Conservation (phyloP, 1,140 invertebrate species). For the Drosophila rhopaloa region DNA sequence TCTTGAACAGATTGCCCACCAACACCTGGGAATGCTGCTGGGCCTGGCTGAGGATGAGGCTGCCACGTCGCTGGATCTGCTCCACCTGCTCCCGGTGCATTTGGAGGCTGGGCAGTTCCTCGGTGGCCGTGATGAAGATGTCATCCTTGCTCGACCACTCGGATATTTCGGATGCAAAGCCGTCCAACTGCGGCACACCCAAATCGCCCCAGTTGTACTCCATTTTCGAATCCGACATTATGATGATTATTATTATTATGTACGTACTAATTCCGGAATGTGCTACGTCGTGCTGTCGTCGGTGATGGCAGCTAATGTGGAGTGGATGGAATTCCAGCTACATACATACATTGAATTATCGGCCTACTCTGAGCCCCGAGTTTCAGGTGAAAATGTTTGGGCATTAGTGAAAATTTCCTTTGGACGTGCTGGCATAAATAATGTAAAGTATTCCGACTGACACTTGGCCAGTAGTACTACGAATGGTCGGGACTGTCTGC, state of each 20-base stretch:
- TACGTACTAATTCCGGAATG: slow-evolving; percentile 7
- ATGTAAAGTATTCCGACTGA: slow-evolving; percentile 32
- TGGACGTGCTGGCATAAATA: slow-evolving; percentile 22
- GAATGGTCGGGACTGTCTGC: slow-evolving; percentile 1
- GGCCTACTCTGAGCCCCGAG: slow-evolving; percentile 33
- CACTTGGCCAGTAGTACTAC: slow-evolving; percentile 15
- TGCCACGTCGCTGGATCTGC: slow-evolving; percentile 10
- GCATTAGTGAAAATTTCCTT: slow-evolving; percentile 48
- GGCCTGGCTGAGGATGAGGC: slow-evolving; percentile 3
- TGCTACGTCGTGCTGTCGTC: neutral
- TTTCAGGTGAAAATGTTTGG: neutral
- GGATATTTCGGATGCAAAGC: neutral
- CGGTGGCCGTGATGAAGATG: neutral
- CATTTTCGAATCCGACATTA: slow-evolving; percentile 26
- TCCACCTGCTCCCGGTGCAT: neutral
- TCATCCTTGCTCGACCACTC: neutral
- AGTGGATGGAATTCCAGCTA: slow-evolving; percentile 10
- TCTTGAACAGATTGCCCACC: slow-evolving; percentile 6
- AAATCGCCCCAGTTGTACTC: slow-evolving; percentile 7
- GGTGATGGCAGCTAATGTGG: slow-evolving; percentile 14
- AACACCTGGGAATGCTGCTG: slow-evolving; percentile 2
- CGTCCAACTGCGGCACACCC: neutral
- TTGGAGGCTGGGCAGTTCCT: neutral
- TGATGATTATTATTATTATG: slow-evolving; percentile 18
- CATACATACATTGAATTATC: slow-evolving; percentile 23